A percentile compares a stretch with the other conserved stretches of the same genome.
Evolutionary conservation across 2,797 vertebrate genomes (phyloP).

Genomic region (Myotis findleyi): DNA sequence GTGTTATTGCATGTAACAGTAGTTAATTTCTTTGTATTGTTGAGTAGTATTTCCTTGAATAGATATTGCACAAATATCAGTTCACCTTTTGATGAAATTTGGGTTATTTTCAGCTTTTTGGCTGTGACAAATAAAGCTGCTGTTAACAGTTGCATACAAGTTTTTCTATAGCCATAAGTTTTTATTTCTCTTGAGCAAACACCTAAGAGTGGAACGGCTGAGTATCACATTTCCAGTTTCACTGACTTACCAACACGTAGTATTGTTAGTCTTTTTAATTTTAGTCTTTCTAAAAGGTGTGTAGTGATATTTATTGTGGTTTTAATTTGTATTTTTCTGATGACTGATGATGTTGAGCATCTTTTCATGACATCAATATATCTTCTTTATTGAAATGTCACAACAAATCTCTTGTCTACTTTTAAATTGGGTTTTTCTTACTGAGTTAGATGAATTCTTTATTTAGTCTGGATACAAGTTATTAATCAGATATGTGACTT

Average conservation of each 20-base stretch:
- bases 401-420: not conserved
- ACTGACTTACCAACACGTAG: not conserved
- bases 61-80: not conserved
- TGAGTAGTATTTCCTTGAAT: not conserved
- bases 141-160: conserved; percentile 19
- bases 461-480: not conserved
- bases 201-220: not conserved
- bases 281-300: not conserved
- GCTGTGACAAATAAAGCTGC: not conserved
- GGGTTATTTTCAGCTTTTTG: conserved; percentile 13
- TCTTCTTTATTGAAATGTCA: conserved; percentile 22
- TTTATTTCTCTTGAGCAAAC: not conserved
- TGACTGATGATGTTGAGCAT: not conserved
- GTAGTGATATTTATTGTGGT: not conserved
- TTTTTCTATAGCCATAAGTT: not conserved
- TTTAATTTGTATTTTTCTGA: not conserved
- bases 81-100: conserved; percentile 54
- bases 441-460: conserved; percentile 7
- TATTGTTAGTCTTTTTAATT: not conserved
- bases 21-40: conserved; percentile 44
- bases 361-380: not conserved
- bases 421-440: not conserved
- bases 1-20: not conserved
- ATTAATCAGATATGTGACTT: conserved; percentile 3
- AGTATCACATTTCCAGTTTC: not conserved